phyloP scores from a whole-genome alignment of 2,113 vertebrate species.

The Pelvicachromis taeniatus region DNA sequence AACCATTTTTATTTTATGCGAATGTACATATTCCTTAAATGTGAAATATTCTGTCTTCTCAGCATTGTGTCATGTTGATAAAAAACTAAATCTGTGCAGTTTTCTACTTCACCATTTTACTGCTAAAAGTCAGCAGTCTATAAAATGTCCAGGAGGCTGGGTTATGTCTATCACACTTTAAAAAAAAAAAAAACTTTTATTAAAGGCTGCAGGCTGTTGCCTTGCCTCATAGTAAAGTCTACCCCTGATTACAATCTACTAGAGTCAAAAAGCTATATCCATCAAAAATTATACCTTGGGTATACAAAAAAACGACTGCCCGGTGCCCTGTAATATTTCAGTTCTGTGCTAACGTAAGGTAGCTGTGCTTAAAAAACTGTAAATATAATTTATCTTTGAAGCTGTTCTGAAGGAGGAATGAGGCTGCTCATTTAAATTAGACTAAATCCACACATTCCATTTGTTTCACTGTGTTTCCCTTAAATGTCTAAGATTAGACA shows the following conservation, averaged over 20 bases:
- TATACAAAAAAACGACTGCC: background rate
- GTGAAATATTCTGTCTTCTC: background rate
- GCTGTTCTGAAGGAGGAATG: background rate
- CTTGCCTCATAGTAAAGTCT: background rate
- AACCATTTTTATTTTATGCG: background rate
- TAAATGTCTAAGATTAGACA: constrained; percentile 60
- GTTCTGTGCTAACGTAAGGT: background rate
- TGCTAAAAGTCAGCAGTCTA: background rate
- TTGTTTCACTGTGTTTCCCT: constrained; percentile 43
- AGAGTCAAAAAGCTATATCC: background rate
- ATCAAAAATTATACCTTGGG: background rate
- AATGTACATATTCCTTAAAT: background rate
- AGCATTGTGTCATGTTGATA: background rate
- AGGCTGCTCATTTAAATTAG: constrained; percentile 39
- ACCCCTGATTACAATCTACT: background rate
- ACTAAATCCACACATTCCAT: constrained; percentile 32
- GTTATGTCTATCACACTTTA: background rate
- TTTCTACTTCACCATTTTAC: background rate
- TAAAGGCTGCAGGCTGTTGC: background rate
- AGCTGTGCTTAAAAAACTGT: background rate
- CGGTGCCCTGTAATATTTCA: fast-evolving
- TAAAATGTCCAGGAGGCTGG: background rate
- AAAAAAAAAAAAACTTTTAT: background rate
- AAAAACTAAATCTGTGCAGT: background rate
- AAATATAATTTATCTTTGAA: background rate